Evolutionary conservation across 2,113 vertebrate species (phyloP).

Genomic region (Syngnathoides biaculeatus): DNA sequence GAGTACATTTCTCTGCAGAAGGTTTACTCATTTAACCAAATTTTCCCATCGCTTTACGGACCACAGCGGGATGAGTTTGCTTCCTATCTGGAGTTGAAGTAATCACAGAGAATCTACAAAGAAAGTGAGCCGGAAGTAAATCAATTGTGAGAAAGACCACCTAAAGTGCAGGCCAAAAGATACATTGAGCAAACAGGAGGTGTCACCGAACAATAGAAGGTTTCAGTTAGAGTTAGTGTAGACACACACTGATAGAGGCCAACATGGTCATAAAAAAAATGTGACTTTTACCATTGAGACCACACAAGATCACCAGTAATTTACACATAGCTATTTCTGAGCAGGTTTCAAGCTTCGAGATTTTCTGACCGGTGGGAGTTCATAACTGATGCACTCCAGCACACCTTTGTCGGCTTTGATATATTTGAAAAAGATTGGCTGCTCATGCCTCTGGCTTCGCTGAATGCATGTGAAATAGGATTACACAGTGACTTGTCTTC

Average conservation of each 20-base stretch:
- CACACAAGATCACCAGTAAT: constrained; percentile 51
- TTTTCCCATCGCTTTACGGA: constrained; percentile 1
- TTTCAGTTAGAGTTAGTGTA: constrained; percentile 17
- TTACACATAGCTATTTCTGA: constrained; percentile 31
- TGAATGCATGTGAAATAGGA: constrained; percentile 50
- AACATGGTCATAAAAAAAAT: constrained; percentile 43
- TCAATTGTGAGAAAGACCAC: constrained; percentile 23
- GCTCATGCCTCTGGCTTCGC: constrained; percentile 32
- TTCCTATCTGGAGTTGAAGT: constrained; percentile 28
- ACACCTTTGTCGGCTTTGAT: constrained; percentile 9
- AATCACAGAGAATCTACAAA: constrained; percentile 15
- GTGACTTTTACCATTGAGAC: constrained; percentile 45
- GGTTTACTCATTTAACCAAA: constrained; percentile 14
- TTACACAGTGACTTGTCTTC: constrained; percentile 55
- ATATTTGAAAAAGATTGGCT: constrained; percentile 33
- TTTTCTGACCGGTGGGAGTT: constrained; percentile 5
- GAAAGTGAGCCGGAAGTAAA: constrained; percentile 16
- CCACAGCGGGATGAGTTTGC: constrained; percentile 11
- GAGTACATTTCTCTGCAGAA: constrained; percentile 15
- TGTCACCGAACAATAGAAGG: constrained; percentile 54
- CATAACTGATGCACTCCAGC: constrained; percentile 1
- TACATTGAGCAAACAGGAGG: constrained; percentile 51
- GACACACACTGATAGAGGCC: constrained; percentile 50
- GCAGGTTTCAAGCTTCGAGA: constrained; percentile 24
- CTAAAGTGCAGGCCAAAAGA: constrained; percentile 40